A percentile compares a stretch with the other conserved stretches of the same genome.
phyloP scores from a whole-genome alignment of 2,113 vertebrate species.

The Nibea coibor region DNA sequence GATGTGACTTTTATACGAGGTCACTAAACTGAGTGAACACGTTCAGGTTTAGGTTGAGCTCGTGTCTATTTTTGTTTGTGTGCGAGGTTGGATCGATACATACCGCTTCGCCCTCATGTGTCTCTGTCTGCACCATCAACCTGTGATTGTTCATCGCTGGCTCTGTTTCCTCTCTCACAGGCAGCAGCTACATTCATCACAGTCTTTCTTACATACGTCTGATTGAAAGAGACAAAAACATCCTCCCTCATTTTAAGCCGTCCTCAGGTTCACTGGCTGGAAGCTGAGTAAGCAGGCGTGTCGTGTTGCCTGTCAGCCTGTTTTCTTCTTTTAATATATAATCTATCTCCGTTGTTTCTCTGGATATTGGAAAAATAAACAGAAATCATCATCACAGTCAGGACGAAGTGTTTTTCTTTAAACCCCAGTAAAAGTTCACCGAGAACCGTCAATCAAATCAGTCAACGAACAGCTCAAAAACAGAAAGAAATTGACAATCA shows the following conservation, averaged over 20 bases:
- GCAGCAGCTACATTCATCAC: slow-evolving; percentile 48
- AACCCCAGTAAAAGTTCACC: neutral
- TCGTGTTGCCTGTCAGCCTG: neutral
- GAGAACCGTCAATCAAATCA: no score
- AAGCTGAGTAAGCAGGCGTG: slow-evolving; percentile 2
- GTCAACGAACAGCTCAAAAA: no score
- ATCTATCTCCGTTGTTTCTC: neutral
- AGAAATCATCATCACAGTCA: neutral
- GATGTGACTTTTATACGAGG: neutral
- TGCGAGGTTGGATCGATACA: slow-evolving; percentile 18
- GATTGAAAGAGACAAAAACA: slow-evolving; percentile 46
- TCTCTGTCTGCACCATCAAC: slow-evolving; percentile 22
- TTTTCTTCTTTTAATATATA: neutral
- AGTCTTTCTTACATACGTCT: slow-evolving; percentile 13
- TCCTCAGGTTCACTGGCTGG: slow-evolving; percentile 29
- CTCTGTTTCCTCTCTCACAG: neutral
- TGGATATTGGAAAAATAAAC: slow-evolving; percentile 5
- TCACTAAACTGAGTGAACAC: neutral
- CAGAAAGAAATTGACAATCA: no score
- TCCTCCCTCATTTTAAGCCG: slow-evolving; percentile 1
- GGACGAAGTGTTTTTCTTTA: neutral
- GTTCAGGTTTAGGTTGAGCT: neutral
- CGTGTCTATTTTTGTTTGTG: neutral
- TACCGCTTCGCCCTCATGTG: slow-evolving; percentile 12
- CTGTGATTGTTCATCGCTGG: slow-evolving; percentile 1